These are phyloP conservation scores for Lycaena phlaeas DNA, from an alignment of 2,888 invertebrate species.

Conservation along the genomic window DNA sequence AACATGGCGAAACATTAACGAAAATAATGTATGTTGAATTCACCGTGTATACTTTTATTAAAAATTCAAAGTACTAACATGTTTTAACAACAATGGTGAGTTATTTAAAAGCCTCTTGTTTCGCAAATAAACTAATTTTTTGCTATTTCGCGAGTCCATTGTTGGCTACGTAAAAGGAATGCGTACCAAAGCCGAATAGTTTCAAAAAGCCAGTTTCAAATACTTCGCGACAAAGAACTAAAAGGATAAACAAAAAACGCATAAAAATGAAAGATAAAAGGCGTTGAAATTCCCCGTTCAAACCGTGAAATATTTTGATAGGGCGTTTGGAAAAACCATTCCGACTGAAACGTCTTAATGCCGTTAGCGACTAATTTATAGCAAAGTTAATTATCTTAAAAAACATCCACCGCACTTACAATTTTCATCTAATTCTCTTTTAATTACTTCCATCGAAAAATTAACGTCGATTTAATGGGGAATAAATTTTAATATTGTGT, in stretches of 20 bases:
- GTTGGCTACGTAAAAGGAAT: constrained; percentile 1
- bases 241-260: neutral
- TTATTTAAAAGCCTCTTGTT: constrained; percentile 5
- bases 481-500: neutral
- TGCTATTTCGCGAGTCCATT: neutral
- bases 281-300: constrained; percentile 1
- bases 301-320: neutral
- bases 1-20: too few relatives aligned
- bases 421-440: constrained; percentile 1
- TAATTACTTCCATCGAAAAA: constrained; percentile 4
- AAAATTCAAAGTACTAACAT: too few relatives aligned
- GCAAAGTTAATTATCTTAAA: constrained; percentile 1
- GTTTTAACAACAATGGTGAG: too few relatives aligned
- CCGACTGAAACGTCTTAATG: neutral
- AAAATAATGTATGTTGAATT: too few relatives aligned
- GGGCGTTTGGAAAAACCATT: constrained; percentile 1
- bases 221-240: constrained; percentile 6
- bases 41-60: too few relatives aligned
- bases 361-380: constrained; percentile 3
- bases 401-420: constrained; percentile 2
- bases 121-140: constrained; percentile 2
- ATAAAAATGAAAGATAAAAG: neutral
- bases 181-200: constrained; percentile 5
- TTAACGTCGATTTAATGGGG: constrained; percentile 3
- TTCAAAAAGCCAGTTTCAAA: neutral